These are phyloP conservation scores for Holacanthus passer DNA, from an alignment of 2,113 vertebrate genomes.

Conservation along the genomic window DNA sequence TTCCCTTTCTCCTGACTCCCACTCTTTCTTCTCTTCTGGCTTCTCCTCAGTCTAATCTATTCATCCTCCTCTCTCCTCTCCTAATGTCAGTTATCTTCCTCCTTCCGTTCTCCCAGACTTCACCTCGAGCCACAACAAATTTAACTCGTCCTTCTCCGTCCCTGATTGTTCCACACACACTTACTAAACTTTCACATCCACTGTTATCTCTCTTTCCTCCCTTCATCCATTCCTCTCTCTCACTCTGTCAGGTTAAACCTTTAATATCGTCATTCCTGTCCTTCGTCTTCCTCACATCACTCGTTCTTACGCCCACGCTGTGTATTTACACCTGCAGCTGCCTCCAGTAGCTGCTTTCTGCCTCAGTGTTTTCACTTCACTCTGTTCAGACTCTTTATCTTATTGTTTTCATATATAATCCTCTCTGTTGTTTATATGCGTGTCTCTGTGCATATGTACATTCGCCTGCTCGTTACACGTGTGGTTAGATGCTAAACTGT, in stretches of 20 bases:
- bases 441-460: no score
- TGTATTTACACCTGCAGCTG: no score
- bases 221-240: background rate
- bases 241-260: background rate
- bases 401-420: no score
- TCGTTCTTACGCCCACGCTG: no score
- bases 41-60: background rate
- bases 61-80: background rate
- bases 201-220: background rate
- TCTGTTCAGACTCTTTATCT: no score
- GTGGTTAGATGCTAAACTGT: no score
- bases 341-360: no score
- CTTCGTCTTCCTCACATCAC: background rate
- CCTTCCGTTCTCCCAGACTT: background rate
- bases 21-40: background rate
- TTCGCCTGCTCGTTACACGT: no score
- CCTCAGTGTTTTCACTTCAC: no score
- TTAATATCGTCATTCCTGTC: slow-evolving; percentile 3
- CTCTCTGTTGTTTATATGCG: no score
- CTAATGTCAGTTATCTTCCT: slow-evolving; percentile 9
- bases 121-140: background rate
- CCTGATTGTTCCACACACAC: slow-evolving; percentile 1
- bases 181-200: background rate
- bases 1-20: background rate
- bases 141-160: slow-evolving; percentile 10